A percentile compares a stretch with the other conserved stretches of the same genome.
Conservation (phyloP, 2,113 vertebrate genomes). For the Echinops telfairi region DNA sequence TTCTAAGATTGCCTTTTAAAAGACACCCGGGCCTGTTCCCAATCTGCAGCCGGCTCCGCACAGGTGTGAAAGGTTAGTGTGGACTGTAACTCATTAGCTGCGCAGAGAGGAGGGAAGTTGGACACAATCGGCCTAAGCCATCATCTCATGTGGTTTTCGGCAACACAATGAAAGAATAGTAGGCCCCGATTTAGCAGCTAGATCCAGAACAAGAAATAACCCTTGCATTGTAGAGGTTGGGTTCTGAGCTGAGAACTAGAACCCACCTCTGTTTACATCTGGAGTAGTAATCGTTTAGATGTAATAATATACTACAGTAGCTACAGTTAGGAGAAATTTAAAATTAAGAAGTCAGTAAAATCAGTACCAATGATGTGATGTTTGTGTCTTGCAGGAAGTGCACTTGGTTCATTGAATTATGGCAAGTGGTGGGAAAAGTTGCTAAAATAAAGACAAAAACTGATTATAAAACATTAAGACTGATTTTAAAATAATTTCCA, state of each 20-base stretch:
- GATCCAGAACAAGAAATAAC: background rate
- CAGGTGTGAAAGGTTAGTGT: background rate
- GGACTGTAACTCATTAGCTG: rapidly evolving
- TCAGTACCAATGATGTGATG: background rate
- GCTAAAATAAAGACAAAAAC: background rate
- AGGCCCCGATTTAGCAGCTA: background rate
- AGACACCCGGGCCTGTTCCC: background rate
- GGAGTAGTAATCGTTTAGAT: background rate
- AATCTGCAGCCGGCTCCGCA: background rate
- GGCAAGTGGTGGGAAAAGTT: background rate
- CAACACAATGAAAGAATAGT: background rate
- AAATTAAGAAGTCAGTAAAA: background rate
- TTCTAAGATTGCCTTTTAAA: background rate
- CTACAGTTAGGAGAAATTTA: background rate
- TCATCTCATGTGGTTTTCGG: background rate
- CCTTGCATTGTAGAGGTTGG: background rate
- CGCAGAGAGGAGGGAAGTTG: background rate
- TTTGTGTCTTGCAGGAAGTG: background rate
- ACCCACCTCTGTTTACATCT: background rate
- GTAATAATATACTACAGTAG: background rate
- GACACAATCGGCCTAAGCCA: too few species aligned
- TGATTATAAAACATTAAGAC: background rate
- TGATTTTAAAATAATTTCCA: background rate
- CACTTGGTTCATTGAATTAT: background rate
- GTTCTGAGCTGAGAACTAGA: background rate